These are phyloP conservation scores for Bambusicola thoracicus DNA, from an alignment of 2,113 vertebrate genomes.

Conservation along the genomic window DNA sequence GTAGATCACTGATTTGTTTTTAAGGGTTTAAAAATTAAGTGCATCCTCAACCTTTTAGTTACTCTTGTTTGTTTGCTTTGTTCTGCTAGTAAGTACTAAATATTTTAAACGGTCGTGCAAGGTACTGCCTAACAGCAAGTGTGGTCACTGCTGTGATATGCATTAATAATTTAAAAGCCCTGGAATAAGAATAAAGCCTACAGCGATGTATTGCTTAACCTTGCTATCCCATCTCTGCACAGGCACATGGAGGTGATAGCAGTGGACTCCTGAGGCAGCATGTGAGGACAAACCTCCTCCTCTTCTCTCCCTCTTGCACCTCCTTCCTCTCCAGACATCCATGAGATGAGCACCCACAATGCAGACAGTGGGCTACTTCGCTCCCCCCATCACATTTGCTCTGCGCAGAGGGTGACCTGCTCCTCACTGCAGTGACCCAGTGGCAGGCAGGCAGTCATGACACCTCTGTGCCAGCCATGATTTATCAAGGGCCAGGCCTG, in stretches of 20 bases:
- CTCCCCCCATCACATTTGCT: neutral
- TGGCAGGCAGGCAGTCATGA: neutral
- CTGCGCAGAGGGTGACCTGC: rapidly evolving
- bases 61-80: neutral
- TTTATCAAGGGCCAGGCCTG: neutral
- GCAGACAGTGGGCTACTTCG: neutral
- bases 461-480: rapidly evolving
- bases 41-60: neutral
- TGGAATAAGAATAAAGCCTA: neutral
- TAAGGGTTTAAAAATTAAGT: conserved; percentile 28
- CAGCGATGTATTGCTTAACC: neutral
- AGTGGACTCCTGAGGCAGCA: neutral
- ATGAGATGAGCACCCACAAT: rapidly evolving
- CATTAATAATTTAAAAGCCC: neutral
- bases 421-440: neutral
- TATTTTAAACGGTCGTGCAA: neutral
- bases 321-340: neutral
- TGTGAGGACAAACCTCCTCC: neutral
- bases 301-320: neutral
- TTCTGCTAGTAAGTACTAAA: conserved; percentile 1
- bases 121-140: neutral
- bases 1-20: neutral
- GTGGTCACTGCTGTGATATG: neutral
- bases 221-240: neutral
- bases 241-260: neutral